Base-by-base conservation (phyloP, 2,888 invertebrate genomes). In the Dryococelus australis region DNA sequence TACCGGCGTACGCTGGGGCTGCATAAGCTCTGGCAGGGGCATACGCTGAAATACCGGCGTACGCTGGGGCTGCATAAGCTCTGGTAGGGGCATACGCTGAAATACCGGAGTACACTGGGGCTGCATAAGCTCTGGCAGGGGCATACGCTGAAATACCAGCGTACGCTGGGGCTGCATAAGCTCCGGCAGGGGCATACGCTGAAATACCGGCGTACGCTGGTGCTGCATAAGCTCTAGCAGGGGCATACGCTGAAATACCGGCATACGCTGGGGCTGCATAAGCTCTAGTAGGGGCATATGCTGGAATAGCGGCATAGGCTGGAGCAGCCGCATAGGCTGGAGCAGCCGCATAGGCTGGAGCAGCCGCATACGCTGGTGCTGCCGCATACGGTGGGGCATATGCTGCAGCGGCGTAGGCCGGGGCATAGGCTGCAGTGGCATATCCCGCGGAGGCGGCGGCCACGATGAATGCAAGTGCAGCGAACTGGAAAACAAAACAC, bases 291-390 rank as follows among this genome's bases (percentile, higher is more conserved):
- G 28, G 86, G 86, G 80, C 47, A 65, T 43, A 80, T 12, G 80
- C 85, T 20, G 81, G 9, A 26, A 79, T 80, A 35, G 47, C 84
- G 53, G 47, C 86, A 26, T 80, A 43, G 20, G 47, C 83, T 12
- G 85, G 81, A 8, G 87, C 85, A n/a, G 86, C 86, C 43, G 86
- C 87, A 65, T 86, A 86, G 51, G 86, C 84, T 26, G 87, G 81
- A 20, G 87, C 35, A 51, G 85, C 85, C 8, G 28, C 47, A 85
- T 35, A 35, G 84, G 85, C 88, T 12, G 86, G 80, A 80, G 43
- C 28, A 53, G 81, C 87, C 20, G 80, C 87, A 81, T 85, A 85
- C 27, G 87, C 85, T 20, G 84, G 86, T 27, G 86, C 86, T 43
- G 65, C 35, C 35, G 51, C 35, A 35, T 83, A 27, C 27, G 53